Base-by-base conservation (phyloP, 2,888 invertebrate genomes). In the Orchestes rusci region DNA sequence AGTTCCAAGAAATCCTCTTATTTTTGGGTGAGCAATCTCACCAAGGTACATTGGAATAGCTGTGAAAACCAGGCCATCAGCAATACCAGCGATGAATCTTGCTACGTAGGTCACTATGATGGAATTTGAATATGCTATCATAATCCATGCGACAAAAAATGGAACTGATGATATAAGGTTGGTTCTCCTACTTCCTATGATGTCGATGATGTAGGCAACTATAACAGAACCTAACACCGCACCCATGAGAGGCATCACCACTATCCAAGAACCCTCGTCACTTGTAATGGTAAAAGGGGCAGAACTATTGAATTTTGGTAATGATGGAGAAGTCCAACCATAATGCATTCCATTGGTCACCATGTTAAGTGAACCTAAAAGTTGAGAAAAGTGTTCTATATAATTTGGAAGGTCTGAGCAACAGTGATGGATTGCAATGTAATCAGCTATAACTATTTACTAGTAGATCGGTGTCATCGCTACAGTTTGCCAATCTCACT, bases 221-320 rank as follows among this genome's bases (percentile, higher is more conserved):
- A 77, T 67, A n/a, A 79, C 63, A 13, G 77, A 77, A 19, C 80
- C 80, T 27, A 79, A 63, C 7, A 79, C 73, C 2, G 77, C 78
- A 52, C 80, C 81, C 36, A 81, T 67, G 50, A 80, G 74, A 64
- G 77, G 79, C 58, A 80, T 73, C 31, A 80, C 79, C 1, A 76
- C 77, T 59, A 79, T 70, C 77, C 77, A 77, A 57, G 78, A 76
- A 54, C 73, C 72, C 56, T 77, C 70, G 43, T 71, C 71, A 15
- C 60, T 46, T 19, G 70, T 64, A 40, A 76, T 72, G 38, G 68
- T 71, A 58, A 78, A 74, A n/a, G 59, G 34, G 3, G 54, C 34
- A 8, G 67, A 62, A 33, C 70, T 68, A 44, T 66, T 59, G 3
- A 79, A 70, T 54, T 70, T 66, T 8, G 72, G 70, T 20, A 77